Percentiles rank a stretch among this genome's conserved stretches.
Conservation (phyloP, 2,113 vertebrate species). For the Turdus rufiventris region DNA sequence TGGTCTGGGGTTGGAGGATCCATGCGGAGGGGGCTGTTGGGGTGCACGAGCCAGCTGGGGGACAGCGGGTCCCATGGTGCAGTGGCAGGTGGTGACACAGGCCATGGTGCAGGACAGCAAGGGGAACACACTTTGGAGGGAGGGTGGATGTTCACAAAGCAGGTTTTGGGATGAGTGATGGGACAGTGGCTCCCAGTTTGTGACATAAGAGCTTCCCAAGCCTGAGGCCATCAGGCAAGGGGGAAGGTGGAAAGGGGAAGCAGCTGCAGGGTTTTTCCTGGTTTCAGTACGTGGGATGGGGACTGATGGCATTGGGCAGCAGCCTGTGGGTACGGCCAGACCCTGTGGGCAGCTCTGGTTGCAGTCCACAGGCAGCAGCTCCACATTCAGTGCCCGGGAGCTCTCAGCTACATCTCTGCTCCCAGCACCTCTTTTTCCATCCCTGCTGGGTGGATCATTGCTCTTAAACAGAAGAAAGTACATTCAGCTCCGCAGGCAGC, state of each 20-base stretch:
- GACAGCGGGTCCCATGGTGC: accelerated
- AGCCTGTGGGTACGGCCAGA: neutral
- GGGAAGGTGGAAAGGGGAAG: constrained; percentile 46
- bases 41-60: accelerated
- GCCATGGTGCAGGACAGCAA: accelerated
- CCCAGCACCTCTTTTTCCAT: neutral
- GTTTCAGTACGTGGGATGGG: neutral
- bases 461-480: neutral
- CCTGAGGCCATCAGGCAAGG: accelerated
- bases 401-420: neutral
- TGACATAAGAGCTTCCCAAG: neutral
- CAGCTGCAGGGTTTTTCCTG: neutral
- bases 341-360: neutral
- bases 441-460: neutral
- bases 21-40: accelerated
- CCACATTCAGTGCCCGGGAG: accelerated
- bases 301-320: accelerated
- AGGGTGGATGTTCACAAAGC: accelerated
- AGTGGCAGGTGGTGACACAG: neutral
- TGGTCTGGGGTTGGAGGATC: neutral
- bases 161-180: accelerated
- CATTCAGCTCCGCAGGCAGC: neutral
- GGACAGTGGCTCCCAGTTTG: accelerated
- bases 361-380: neutral
- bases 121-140: neutral